A percentile compares a stretch with the other conserved stretches of the same genome.
These are phyloP conservation scores for Pachydiplax longipennis DNA, from an alignment of 2,888 invertebrate genomes.

Conservation along the genomic window DNA sequence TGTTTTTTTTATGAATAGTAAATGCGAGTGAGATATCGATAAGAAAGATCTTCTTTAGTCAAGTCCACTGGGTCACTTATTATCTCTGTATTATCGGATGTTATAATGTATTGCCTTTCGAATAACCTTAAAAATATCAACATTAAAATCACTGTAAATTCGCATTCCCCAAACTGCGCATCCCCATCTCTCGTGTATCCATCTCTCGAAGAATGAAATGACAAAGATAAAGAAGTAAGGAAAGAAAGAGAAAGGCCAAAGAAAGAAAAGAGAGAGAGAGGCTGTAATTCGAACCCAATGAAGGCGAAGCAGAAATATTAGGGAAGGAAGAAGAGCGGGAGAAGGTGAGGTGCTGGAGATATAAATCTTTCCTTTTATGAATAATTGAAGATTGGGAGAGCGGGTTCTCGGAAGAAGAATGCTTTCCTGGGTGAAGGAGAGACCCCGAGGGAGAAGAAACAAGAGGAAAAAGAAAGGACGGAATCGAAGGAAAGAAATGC, in stretches of 20 bases:
- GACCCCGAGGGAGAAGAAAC: not conserved
- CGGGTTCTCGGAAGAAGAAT: not conserved
- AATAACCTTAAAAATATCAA: too few relatives aligned
- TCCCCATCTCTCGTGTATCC: not conserved
- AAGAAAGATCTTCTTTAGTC: too few relatives aligned
- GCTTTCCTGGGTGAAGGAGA: not conserved
- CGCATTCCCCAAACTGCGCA: too few relatives aligned
- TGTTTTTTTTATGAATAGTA: too few relatives aligned
- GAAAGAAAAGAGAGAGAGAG: not conserved
- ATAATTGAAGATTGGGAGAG: slow-evolving; percentile 31
- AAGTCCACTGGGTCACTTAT: too few relatives aligned
- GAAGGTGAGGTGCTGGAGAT: not conserved
- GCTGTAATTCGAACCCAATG: not conserved
- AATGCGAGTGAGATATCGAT: too few relatives aligned
- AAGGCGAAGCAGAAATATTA: not conserved
- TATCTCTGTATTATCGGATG: too few relatives aligned
- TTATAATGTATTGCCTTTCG: too few relatives aligned
- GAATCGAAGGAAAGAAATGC: not conserved
- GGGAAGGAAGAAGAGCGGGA: not conserved
- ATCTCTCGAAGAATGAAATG: not conserved
- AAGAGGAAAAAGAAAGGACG: not conserved
- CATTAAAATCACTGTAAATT: too few relatives aligned
- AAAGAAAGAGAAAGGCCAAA: not conserved
- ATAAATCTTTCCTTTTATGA: slow-evolving; percentile 41
- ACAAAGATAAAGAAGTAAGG: not conserved